Conservation (phyloP, 1,140 invertebrate genomes). For the Drosophila dunni region DNA sequence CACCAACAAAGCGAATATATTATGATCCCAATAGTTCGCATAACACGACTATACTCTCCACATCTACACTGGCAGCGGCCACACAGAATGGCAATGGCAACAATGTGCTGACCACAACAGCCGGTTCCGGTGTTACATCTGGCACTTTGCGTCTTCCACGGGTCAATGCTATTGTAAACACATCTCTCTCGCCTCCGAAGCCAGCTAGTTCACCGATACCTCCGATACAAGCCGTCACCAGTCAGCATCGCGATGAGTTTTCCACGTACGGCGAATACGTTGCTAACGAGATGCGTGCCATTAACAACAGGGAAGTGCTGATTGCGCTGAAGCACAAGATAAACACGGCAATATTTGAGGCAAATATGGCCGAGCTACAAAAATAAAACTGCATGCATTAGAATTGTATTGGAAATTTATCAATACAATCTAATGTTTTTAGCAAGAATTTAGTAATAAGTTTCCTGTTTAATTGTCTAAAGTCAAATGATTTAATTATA, state of each 20-base stretch:
- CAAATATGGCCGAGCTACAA: constrained; percentile 80
- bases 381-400: constrained; percentile 53
- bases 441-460: constrained; percentile 62
- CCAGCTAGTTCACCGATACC: constrained; percentile 51
- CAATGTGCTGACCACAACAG: constrained; percentile 35
- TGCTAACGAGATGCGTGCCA: constrained; percentile 80
- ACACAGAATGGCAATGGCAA: constrained; percentile 43
- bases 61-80: constrained; percentile 42
- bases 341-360: constrained; percentile 83
- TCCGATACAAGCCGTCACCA: constrained; percentile 11
- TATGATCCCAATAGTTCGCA: constrained; percentile 54
- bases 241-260: constrained; percentile 66
- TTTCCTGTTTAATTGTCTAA: constrained; percentile 31
- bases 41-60: constrained; percentile 58
- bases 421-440: constrained; percentile 45
- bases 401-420: constrained; percentile 6
- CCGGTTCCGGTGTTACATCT: constrained; percentile 14
- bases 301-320: constrained; percentile 71
- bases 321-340: constrained; percentile 82
- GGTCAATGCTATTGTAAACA: constrained; percentile 48
- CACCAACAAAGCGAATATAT: constrained; percentile 65
- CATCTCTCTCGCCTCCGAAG: constrained; percentile 46
- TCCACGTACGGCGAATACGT: constrained; percentile 80
- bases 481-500: constrained; percentile 2
- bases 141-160: constrained; percentile 54